phyloP scores from a whole-genome alignment of 2,888 invertebrate genomes.

The Xanthorhoe spadicearia region DNA sequence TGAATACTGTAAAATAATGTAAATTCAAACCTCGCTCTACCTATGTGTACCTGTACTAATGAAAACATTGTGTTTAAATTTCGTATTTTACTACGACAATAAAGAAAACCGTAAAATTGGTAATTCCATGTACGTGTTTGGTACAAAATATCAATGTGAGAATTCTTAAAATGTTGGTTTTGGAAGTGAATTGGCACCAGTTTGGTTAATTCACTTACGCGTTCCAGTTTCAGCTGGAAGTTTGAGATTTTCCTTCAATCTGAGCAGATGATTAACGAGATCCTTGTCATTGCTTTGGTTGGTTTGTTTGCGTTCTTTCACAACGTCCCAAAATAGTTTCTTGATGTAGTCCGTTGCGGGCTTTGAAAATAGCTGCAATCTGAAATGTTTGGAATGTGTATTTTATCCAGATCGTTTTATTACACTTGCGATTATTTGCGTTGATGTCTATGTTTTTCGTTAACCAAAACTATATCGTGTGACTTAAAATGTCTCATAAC shows the following conservation, averaged over 20 bases:
- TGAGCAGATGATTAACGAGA: conserved; percentile 67
- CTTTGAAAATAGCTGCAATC: conserved; percentile 66
- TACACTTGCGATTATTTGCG: too few relatives aligned
- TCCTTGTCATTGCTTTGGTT: conserved; percentile 57
- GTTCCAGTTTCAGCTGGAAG: conserved; percentile 57
- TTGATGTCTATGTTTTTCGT: too few relatives aligned
- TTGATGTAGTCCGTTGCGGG: conserved; percentile 64
- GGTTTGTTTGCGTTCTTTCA: conserved; percentile 55
- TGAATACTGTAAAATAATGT: neutral
- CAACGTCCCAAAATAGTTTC: conserved; percentile 63
- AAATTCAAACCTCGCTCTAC: neutral
- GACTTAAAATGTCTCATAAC: conserved; percentile 24
- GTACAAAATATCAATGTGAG: neutral
- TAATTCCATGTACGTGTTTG: neutral
- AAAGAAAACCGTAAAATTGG: neutral
- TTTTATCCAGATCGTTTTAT: too few relatives aligned
- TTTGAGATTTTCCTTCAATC: conserved; percentile 65
- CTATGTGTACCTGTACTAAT: neutral
- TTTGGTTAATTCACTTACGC: conserved; percentile 48
- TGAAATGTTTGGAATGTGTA: conserved; percentile 37
- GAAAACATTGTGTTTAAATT: neutral
- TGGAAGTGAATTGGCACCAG: neutral
- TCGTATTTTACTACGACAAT: neutral
- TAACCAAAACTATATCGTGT: neutral
- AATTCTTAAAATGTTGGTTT: neutral